These are phyloP conservation scores for Gymnarchus niloticus DNA, from an alignment of 2,113 vertebrate species.

Conservation along the genomic window DNA sequence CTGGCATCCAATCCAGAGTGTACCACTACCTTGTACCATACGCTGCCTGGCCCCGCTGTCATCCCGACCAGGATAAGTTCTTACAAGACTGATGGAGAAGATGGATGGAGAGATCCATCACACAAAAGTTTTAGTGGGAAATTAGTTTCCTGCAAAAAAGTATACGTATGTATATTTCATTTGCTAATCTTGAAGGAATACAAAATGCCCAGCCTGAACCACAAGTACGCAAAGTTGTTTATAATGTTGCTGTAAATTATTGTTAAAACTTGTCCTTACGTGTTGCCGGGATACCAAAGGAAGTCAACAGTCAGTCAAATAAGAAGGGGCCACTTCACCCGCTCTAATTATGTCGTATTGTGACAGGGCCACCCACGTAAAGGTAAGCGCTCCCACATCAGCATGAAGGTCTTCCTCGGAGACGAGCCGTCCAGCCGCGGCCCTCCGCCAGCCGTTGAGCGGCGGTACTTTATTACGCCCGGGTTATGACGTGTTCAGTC, in stretches of 20 bases:
- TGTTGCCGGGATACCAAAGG: too few species aligned
- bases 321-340: not conserved
- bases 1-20: not conserved
- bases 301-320: not conserved
- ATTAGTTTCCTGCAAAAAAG: too few species aligned
- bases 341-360: not conserved
- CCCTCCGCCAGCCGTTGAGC: too few species aligned
- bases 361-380: not conserved
- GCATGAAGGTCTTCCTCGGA: slow-evolving; percentile 18
- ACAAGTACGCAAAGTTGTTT: too few species aligned
- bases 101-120: not conserved
- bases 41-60: not conserved
- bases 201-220: too few species aligned
- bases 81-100: too few species aligned
- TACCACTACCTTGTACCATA: too few species aligned
- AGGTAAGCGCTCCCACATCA: not conserved
- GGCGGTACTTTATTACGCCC: slow-evolving; percentile 28
- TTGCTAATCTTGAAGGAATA: too few species aligned
- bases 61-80: not conserved
- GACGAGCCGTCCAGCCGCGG: slow-evolving; percentile 4
- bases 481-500: slow-evolving; percentile 41
- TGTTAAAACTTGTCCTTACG: too few species aligned
- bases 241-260: too few species aligned
- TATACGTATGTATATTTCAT: too few species aligned
- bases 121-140: not conserved